Conservation (phyloP, 2,888 invertebrate genomes). For the Drosophila histrio region DNA sequence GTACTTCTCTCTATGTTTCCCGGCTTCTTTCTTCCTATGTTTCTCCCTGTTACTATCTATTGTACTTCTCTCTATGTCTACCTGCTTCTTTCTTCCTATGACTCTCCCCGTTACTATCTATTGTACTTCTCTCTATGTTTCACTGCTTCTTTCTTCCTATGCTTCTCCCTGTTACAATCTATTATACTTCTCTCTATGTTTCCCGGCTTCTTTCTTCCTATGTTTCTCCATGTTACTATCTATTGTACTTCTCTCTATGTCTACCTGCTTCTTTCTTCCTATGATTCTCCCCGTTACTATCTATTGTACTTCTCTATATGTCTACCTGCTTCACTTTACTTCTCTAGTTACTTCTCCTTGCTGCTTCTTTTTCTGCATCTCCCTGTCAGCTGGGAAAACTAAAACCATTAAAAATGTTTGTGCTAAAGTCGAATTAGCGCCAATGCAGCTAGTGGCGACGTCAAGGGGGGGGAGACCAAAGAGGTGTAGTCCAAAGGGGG, state of each 20-base stretch:
- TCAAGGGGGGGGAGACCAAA: background rate
- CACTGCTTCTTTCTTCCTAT: too few relatives aligned
- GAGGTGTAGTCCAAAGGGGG: background rate
- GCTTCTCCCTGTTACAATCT: too few relatives aligned
- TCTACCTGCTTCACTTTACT: background rate
- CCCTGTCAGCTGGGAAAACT: background rate
- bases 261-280: background rate
- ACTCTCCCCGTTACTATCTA: background rate
- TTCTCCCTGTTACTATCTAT: too few relatives aligned
- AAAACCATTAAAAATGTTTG: constrained; percentile 61
- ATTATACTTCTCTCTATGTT: too few relatives aligned
- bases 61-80: too few relatives aligned
- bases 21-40: background rate
- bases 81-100: too few relatives aligned
- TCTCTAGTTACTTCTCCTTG: background rate
- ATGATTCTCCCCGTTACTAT: background rate
- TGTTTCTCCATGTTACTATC: background rate
- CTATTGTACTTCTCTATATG: background rate
- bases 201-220: background rate
- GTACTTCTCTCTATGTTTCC: too few relatives aligned
- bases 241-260: background rate
- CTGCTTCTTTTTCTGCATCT: background rate
- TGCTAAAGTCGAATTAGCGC: constrained; percentile 71
- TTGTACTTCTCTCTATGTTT: too few relatives aligned
- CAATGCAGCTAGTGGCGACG: background rate